Percentiles rank a stretch among this genome's conserved stretches.
These are phyloP conservation scores for Grammomys dolichurus DNA, from an alignment of 2,113 vertebrate species.

Conservation along the genomic window DNA sequence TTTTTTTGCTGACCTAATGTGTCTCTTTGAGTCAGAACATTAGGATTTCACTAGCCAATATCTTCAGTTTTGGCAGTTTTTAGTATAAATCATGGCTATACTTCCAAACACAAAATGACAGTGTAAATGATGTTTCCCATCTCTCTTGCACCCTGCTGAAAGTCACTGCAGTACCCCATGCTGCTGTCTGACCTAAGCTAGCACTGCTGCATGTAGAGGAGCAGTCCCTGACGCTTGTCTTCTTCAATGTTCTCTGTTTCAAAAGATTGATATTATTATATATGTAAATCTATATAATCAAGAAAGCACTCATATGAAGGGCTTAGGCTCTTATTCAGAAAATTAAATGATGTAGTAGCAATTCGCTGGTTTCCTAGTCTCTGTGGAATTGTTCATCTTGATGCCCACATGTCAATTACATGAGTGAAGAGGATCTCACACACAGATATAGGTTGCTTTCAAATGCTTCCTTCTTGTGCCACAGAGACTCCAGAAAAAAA, in stretches of 20 bases:
- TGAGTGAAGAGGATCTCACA: not conserved
- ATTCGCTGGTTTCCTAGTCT: not conserved
- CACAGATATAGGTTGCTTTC: not conserved
- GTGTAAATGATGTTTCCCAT: not conserved
- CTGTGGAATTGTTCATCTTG: not conserved
- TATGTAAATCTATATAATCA: not conserved
- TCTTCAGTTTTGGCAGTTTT: not conserved
- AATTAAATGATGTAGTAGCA: not conserved
- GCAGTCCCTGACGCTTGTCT: not conserved
- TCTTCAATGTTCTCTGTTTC: not conserved
- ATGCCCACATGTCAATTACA: not conserved
- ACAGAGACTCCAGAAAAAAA: not conserved
- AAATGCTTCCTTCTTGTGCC: not conserved
- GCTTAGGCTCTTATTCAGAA: not conserved
- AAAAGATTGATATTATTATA: not conserved
- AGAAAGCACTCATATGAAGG: not conserved
- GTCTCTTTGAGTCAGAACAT: not conserved
- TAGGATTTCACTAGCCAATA: constrained; percentile 11
- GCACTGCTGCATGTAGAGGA: not conserved
- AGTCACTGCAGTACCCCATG: not conserved
- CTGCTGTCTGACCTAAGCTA: not conserved
- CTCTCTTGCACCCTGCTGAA: not conserved
- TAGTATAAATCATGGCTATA: constrained; percentile 10
- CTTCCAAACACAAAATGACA: constrained; percentile 42
- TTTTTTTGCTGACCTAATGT: not conserved